Conservation (phyloP, 92 coral and sea anemone species). For the Actinernus sp. region DNA sequence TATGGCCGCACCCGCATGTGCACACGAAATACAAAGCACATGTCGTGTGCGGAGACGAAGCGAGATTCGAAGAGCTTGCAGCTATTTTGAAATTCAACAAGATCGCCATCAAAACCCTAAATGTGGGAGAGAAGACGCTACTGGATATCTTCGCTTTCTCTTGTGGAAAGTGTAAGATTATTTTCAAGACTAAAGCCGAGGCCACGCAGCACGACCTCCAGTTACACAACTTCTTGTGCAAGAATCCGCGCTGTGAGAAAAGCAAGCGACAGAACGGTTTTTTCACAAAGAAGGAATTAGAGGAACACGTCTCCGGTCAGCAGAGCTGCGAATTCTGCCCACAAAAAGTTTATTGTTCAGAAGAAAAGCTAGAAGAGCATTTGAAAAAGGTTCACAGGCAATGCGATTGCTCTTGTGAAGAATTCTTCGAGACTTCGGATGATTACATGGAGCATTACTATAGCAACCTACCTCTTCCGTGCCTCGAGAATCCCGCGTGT, state of each 20-base stretch:
- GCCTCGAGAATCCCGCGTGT: constrained; percentile 88
- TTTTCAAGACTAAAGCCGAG: constrained; percentile 75
- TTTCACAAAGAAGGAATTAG: constrained; percentile 71
- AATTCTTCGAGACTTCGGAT: constrained; percentile 62
- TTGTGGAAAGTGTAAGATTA: constrained; percentile 73
- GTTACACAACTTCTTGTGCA: constrained; percentile 77
- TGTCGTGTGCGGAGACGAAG: constrained; percentile 82
- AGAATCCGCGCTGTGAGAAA: constrained; percentile 70
- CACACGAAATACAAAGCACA: constrained; percentile 71
- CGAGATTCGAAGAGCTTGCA: constrained; percentile 73
- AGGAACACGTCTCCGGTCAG: constrained; percentile 60
- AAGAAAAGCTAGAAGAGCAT: constrained; percentile 66
- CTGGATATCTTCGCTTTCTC: constrained; percentile 78
- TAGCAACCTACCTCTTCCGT: constrained; percentile 80
- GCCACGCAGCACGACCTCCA: constrained; percentile 72
- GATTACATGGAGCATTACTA: constrained; percentile 82
- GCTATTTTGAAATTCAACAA: constrained; percentile 88
- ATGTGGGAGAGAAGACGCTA: constrained; percentile 75
- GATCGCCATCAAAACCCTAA: constrained; percentile 71
- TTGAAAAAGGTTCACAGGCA: constrained; percentile 67
- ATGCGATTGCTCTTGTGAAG: constrained; percentile 81
- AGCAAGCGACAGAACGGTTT: constrained; percentile 87
- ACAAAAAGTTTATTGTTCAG: constrained; percentile 64
- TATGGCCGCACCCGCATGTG: constrained; percentile 74
- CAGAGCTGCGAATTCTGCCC: constrained; percentile 79